A percentile compares a stretch with the other conserved stretches of the same genome.
Evolutionary conservation across 2,113 vertebrate genomes (phyloP).

Genomic region (Pedionomus torquatus): DNA sequence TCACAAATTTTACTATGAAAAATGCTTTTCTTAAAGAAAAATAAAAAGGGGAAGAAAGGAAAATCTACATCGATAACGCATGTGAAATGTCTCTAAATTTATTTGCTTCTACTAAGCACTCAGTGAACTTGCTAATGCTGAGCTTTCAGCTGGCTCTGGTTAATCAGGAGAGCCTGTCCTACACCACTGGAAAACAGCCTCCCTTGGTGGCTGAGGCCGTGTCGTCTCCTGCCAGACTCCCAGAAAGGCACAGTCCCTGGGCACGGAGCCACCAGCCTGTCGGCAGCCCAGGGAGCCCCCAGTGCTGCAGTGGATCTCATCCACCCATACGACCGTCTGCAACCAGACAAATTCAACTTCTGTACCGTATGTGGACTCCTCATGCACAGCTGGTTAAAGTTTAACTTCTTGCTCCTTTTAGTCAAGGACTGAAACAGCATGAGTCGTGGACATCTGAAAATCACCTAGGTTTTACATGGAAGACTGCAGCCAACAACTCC

Average conservation of each 20-base stretch:
- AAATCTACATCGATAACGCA: background rate
- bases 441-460: background rate
- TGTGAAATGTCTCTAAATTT: background rate
- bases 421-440: background rate
- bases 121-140: background rate
- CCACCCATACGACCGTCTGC: background rate
- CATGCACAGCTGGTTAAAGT: background rate
- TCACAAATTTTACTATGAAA: background rate
- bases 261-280: background rate
- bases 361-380: background rate
- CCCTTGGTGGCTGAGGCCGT: background rate
- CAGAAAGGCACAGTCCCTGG: background rate
- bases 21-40: background rate
- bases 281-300: rapidly evolving
- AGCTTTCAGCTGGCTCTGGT: background rate
- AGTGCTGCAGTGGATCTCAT: background rate
- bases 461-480: background rate
- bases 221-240: background rate
- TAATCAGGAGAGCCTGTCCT: background rate
- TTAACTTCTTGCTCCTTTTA: background rate
- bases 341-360: background rate
- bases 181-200: background rate
- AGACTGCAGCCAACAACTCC: background rate
- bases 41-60: background rate
- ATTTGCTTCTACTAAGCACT: background rate